Conservation (phyloP, 2,113 vertebrate species). For the Mola mola region DNA sequence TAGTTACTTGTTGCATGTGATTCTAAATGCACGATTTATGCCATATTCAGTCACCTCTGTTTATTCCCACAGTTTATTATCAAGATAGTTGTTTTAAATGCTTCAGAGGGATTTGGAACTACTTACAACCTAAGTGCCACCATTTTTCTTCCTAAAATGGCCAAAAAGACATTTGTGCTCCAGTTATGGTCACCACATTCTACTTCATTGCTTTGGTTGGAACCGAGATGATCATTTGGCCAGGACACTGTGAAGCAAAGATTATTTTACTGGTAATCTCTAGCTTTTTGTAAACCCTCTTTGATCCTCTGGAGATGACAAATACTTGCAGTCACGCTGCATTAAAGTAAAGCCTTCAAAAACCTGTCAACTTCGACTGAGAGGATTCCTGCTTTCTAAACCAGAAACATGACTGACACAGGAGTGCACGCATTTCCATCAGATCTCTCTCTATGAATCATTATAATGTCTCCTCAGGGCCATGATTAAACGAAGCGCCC, state of each 20-base stretch:
- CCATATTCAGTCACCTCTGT: background rate
- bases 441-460: background rate
- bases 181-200: background rate
- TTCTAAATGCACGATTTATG: background rate
- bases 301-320: background rate
- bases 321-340: background rate
- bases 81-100: background rate
- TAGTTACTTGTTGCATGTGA: too few species aligned
- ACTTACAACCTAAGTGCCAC: too few species aligned
- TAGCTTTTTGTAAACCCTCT: slow-evolving; percentile 15
- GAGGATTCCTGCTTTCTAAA: background rate
- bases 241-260: slow-evolving; percentile 3
- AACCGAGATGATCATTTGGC: background rate
- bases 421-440: background rate
- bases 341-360: background rate
- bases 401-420: background rate
- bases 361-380: background rate
- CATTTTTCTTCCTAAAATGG: too few species aligned
- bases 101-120: too few species aligned
- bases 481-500: background rate
- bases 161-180: background rate
- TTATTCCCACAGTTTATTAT: background rate
- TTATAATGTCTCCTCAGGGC: background rate
- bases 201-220: slow-evolving; percentile 3
- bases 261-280: slow-evolving; percentile 25